Evolutionary conservation across 2,113 vertebrate genomes (phyloP).

Genomic region (Nesoenas mayeri): DNA sequence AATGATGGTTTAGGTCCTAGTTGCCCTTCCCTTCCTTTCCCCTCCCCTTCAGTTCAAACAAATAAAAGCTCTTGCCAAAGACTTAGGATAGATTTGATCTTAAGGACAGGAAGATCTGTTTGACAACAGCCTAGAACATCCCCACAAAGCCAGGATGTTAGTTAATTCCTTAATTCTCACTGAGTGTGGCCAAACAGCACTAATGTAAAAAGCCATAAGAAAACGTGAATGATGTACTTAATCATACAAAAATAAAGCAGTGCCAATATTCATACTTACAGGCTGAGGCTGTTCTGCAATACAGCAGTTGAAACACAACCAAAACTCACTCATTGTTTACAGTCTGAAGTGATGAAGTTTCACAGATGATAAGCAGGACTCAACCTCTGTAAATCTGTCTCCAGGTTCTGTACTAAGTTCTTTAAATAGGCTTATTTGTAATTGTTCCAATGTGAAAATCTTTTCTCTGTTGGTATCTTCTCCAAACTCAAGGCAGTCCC

Average conservation of each 20-base stretch:
- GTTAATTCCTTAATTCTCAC: not conserved
- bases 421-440: constrained; percentile 14
- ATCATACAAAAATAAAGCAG: not conserved
- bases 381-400: not conserved
- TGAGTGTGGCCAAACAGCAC: not conserved
- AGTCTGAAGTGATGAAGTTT: constrained; percentile 60
- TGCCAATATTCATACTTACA: constrained; percentile 75
- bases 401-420: not conserved
- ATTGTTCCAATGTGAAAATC: not conserved
- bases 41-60: not conserved
- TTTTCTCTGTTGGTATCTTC: constrained; percentile 2
- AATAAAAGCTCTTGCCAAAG: not conserved
- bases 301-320: constrained; percentile 95
- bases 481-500: not conserved
- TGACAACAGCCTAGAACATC: not conserved
- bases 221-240: not conserved
- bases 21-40: not conserved
- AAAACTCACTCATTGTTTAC: constrained; percentile 87
- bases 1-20: not conserved
- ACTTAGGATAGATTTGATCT: not conserved
- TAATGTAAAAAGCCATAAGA: not conserved
- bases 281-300: constrained; percentile 90
- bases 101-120: not conserved
- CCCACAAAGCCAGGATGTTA: not conserved
- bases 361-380: constrained; percentile 25